Base-by-base conservation (phyloP, 2,797 vertebrate genomes). In the Percopsis omiscomaycus region DNA sequence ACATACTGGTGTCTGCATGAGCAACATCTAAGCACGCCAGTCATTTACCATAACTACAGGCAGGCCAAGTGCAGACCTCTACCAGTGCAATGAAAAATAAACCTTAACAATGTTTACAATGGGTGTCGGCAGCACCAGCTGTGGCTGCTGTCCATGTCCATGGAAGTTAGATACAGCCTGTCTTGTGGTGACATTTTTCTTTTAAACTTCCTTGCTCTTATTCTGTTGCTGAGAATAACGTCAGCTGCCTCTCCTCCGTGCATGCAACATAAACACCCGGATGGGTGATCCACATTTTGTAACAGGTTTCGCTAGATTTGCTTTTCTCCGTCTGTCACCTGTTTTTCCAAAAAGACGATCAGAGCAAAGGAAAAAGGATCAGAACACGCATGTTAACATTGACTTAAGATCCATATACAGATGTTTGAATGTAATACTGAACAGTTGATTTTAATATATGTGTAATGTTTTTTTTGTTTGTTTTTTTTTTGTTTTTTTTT, bases 341-440 rank as follows among this genome's bases (percentile, higher is more conserved):
- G 70, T 68, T 78, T 64, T 53, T 60, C 69, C 15, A n/a, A 44
- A 72, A 72, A 63, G 73, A 62, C 65, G 68, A 68, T 75, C 4
- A 32, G 0, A 3, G 4, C 22, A n/a, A 15, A 47, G 84, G 67
- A 82, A 61, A 62, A 22, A 60, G 68, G 66, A 61, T 79, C 59
- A 55, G 46, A 60, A 75, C 78, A 68, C 57, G 51, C 58, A 64
- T 86, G 79, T 77, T 13, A 74, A 59, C 80, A 65, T 70, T 73
- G 73, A 75, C 29, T 29, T 12, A 30, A 55, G 76, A 80, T 82
- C 78, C 68, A 63, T 75, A 78, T 88, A 87, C 81, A 73, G 78
- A 83, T 86, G 87, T 90, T 85, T 91, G 89, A 92, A 91, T 92
- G 91, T 92, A 89, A 85, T 75, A 83, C 84, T 80, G 82, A 86